These are phyloP conservation scores for Rhagoletis pomonella DNA, from an alignment of 1,140 invertebrate genomes.

Conservation along the genomic window DNA sequence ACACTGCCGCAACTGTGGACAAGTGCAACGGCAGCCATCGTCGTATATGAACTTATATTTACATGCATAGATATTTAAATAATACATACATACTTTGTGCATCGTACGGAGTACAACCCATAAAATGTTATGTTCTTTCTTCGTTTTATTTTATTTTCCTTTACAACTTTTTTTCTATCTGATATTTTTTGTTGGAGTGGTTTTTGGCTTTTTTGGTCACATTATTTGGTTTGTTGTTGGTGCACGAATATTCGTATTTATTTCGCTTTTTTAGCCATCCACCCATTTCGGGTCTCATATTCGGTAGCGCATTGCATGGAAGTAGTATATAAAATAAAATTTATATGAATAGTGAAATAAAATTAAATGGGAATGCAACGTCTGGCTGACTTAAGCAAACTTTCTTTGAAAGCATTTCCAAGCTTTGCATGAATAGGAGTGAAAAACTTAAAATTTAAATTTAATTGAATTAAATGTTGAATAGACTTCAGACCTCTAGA, in stretches of 20 bases:
- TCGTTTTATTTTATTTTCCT: conserved; percentile 28
- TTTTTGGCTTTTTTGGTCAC: conserved; percentile 58
- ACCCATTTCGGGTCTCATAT: conserved; percentile 25
- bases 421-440: background rate
- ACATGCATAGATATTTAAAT: no score
- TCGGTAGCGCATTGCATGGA: background rate
- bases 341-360: conserved; percentile 46
- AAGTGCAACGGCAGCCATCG: conserved; percentile 36
- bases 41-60: background rate
- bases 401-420: background rate
- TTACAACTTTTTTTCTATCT: conserved; percentile 45
- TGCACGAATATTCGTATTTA: conserved; percentile 11
- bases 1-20: background rate
- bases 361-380: conserved; percentile 36
- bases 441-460: conserved; percentile 39
- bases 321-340: conserved; percentile 54
- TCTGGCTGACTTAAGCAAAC: conserved; percentile 38
- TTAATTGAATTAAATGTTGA: background rate
- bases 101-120: background rate
- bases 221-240: conserved; percentile 57
- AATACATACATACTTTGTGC: no score
- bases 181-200: conserved; percentile 28
- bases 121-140: conserved; percentile 43
- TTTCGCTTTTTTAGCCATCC: background rate
- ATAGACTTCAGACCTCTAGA: background rate